Conservation (phyloP, 2,113 vertebrate genomes). For the Crocuta crocuta region DNA sequence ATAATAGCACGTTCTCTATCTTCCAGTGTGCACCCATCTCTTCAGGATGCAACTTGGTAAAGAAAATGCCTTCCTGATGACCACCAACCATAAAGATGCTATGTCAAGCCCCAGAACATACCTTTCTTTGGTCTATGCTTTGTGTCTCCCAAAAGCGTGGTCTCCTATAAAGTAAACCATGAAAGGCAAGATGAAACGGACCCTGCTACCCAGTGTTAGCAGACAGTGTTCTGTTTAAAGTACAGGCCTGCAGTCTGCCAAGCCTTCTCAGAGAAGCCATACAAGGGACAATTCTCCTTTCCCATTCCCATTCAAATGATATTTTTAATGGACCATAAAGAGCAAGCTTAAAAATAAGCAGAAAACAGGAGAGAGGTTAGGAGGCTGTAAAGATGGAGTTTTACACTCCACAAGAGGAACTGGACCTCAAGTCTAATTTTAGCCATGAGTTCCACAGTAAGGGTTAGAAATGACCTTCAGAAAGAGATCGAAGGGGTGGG, state of each 20-base stretch:
- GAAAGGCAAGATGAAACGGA: conserved; percentile 64
- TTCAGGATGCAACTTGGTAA: not conserved
- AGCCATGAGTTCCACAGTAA: not conserved
- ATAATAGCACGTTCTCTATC: not conserved
- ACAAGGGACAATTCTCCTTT: conserved; percentile 62
- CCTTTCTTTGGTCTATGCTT: conserved; percentile 54
- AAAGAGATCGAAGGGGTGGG: not conserved
- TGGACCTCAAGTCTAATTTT: conserved; percentile 13
- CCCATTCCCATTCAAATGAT: conserved; percentile 40
- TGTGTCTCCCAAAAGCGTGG: conserved; percentile 42
- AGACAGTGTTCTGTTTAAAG: conserved; percentile 62
- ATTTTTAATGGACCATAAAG: conserved; percentile 68
- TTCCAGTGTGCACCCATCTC: not conserved
- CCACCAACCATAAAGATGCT: not conserved
- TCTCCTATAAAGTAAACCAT: conserved; percentile 67
- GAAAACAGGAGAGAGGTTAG: not conserved
- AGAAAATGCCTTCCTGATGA: not conserved
- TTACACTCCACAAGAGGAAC: not conserved
- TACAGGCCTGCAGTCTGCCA: conserved; percentile 6
- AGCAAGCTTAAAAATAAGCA: conserved; percentile 54
- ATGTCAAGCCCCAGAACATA: not conserved
- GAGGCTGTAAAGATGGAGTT: not conserved
- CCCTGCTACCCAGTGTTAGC: conserved; percentile 13
- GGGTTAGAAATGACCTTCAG: conserved; percentile 18
- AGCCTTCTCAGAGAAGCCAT: conserved; percentile 57